Base-by-base conservation (phyloP, 1,140 invertebrate genomes). In the Schlechtendalia chinensis region DNA sequence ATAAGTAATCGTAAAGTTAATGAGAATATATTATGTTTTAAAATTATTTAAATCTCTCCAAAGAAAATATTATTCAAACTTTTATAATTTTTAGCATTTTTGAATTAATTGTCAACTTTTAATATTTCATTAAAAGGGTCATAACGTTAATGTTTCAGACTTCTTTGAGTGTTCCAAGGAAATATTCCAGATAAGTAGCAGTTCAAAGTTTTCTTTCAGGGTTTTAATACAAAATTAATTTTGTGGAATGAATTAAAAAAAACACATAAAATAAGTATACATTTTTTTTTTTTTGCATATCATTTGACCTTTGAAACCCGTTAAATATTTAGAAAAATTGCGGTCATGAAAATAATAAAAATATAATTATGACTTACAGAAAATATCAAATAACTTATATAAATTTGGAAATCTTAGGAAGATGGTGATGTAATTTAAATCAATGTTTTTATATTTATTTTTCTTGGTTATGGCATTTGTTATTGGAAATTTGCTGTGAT, bases 201-300 rank as follows among this genome's bases (percentile, higher is more conserved):
- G 63, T 67, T 67, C 32, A 67, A 67, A 67, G 32, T 67, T 67
- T 67, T 67, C 63, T 39, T 69, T 47, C 45, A 1, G 32, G 39
- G 22, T 69, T 47, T 69, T 22, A 47, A 47, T 69, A 47, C n/a
- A 24, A 69, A 24, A 69, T 69, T 47, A 47, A 24, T 69, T 39
- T 67, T 67, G 19, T 1, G 19, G 63, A 45, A 45, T n/a, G 32
- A 67, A 67, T 67, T n/a, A 65, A n/a, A 27, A 39, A 32, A 65
- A 39, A 32, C 61, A 19, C 17, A 32, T 32, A 5, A 32, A 65
- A 17, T 32, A 27, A 24, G 24, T 24, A 32, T 32, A 63, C 27
- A 63, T 63, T 2, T 29, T 61, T 61, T 61, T 59, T 59, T 29
- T 65, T 65, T 65, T 2, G 0, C 17, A 61, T 6, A 17, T 29